Evolutionary conservation across 2,113 vertebrate species (phyloP).

Genomic region (Halcyon senegalensis): DNA sequence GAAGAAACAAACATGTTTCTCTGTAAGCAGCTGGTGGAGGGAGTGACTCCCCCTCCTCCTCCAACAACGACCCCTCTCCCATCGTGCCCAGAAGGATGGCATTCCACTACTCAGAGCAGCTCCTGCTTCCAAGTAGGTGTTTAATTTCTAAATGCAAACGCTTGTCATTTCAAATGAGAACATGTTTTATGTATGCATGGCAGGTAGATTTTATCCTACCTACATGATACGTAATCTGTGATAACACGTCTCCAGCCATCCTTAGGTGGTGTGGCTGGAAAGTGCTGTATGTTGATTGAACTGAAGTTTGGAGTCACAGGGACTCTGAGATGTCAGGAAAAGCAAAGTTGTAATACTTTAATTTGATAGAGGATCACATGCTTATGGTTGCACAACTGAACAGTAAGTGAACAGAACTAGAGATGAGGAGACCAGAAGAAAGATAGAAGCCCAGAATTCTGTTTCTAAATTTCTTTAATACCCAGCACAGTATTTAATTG

Average conservation of each 20-base stretch:
- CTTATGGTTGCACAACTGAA: neutral
- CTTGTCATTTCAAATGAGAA: neutral
- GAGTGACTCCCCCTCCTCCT: constrained; percentile 76
- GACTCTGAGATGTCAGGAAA: neutral
- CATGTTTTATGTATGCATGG: rapidly evolving
- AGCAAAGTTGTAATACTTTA: neutral
- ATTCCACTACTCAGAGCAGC: constrained; percentile 29
- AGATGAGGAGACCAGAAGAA: neutral
- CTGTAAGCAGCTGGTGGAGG: constrained; percentile 88
- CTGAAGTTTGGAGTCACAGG: neutral
- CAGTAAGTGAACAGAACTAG: neutral
- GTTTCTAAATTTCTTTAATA: neutral
- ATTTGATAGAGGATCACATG: neutral
- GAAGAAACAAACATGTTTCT: constrained; percentile 86
- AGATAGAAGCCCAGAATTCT: neutral
- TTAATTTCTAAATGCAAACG: neutral
- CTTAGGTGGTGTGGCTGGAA: neutral
- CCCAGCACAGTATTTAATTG: neutral
- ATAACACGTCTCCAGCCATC: neutral
- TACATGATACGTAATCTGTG: neutral
- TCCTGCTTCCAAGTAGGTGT: constrained; percentile 85
- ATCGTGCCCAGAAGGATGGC: constrained; percentile 82
- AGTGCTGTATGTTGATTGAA: neutral
- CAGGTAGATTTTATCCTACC: neutral
- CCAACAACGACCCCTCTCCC: constrained; percentile 73